Evolutionary conservation across 2,797 vertebrate species (phyloP).

Genomic region (Pipistrellus pygmaeus): DNA sequence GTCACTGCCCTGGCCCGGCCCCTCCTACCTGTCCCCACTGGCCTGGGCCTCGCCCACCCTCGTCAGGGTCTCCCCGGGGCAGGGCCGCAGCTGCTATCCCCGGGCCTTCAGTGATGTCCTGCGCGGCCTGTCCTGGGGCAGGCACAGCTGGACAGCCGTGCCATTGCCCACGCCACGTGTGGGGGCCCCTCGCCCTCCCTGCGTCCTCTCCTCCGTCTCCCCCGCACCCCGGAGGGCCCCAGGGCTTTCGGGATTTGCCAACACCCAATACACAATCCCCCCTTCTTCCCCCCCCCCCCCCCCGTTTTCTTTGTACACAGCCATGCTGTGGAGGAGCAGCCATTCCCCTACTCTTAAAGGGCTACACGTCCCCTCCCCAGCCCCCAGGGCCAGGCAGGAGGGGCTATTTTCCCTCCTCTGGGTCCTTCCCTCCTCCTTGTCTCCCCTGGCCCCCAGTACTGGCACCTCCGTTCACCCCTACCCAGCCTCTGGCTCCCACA

Average conservation of each 20-base stretch:
- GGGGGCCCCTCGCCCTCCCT: not conserved
- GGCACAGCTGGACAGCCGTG: not conserved
- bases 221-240: not conserved
- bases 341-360: slow-evolving; percentile 77
- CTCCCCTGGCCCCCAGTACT: not conserved
- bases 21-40: not conserved
- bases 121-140: not conserved
- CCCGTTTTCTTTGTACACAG: slow-evolving; percentile 74
- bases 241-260: not conserved
- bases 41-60: not conserved
- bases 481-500: not conserved
- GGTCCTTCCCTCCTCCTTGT: slow-evolving; percentile 36
- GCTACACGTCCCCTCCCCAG: slow-evolving; percentile 70
- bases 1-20: not conserved
- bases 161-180: not conserved
- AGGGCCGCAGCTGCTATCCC: too few species aligned
- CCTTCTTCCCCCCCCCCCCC: not conserved
- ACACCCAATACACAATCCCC: slow-evolving; percentile 61
- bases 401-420: slow-evolving; percentile 59
- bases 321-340: slow-evolving; percentile 72
- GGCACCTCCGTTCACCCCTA: slow-evolving; percentile 14
- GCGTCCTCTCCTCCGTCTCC: not conserved
- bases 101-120: not conserved
- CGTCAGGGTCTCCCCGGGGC: not conserved
- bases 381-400: slow-evolving; percentile 69